A percentile compares a stretch with the other conserved stretches of the same genome.
Conservation (phyloP, 2,797 vertebrate species). For the Cynopterus sphinx region DNA sequence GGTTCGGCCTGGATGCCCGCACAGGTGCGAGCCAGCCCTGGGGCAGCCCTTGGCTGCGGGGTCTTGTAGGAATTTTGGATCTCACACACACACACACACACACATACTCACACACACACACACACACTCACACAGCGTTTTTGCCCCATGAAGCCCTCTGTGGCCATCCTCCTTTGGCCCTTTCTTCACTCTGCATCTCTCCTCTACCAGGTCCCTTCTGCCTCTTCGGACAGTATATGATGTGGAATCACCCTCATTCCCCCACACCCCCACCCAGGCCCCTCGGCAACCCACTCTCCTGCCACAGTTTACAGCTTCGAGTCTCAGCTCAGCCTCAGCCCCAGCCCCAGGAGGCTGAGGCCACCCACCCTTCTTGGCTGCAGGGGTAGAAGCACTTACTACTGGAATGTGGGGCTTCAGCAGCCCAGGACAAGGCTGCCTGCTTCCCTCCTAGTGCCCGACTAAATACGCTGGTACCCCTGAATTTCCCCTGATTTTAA, state of each 20-base stretch:
- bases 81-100: too few relatives aligned
- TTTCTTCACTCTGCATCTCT: background rate
- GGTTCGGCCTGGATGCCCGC: constrained; percentile 89
- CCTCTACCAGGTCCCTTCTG: background rate
- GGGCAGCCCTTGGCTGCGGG: background rate
- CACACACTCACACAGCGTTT: background rate
- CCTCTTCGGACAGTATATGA: background rate
- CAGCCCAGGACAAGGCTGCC: background rate
- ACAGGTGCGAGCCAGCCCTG: constrained; percentile 87
- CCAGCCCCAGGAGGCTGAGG: background rate
- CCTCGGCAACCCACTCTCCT: background rate
- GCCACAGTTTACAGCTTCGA: background rate
- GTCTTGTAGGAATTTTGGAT: background rate
- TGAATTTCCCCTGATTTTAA: background rate
- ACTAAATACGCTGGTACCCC: background rate
- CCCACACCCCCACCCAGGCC: background rate
- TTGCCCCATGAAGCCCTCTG: background rate
- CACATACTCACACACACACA: too few relatives aligned
- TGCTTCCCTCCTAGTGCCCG: background rate
- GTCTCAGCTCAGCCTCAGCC: background rate
- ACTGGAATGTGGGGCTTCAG: background rate
- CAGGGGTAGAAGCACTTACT: background rate
- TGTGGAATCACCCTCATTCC: background rate
- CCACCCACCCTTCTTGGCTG: background rate
- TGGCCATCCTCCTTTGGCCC: background rate